Conservation (phyloP, 53 echinoderm and acorn worm species). For the Holothuria leucospilota region DNA sequence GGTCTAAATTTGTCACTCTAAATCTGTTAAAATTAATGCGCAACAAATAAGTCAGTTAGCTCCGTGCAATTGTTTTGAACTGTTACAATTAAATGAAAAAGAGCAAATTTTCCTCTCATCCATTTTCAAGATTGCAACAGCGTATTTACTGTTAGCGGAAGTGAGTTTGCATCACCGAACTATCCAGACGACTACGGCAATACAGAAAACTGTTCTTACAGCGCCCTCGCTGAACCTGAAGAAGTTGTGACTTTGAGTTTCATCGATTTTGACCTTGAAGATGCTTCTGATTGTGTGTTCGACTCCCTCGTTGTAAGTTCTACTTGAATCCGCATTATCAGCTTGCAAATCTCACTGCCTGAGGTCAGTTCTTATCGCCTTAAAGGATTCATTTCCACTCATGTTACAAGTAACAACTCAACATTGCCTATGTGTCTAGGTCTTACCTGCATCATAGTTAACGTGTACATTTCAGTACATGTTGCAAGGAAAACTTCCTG, state of each 20-base stretch:
- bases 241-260: slow-evolving; percentile 11
- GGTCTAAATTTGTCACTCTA: no score
- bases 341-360: background rate
- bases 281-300: background rate
- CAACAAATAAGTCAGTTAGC: no score
- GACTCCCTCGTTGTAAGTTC: slow-evolving; percentile 8
- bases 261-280: slow-evolving; percentile 25
- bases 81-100: no score
- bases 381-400: no score
- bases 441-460: no score
- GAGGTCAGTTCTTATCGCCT: no score
- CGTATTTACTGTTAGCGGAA: slow-evolving; percentile 14
- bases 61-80: no score
- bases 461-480: no score
- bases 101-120: background rate
- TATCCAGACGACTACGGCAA: slow-evolving; percentile 34
- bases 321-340: background rate
- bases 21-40: no score
- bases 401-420: no score
- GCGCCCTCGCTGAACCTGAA: background rate
- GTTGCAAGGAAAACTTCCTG: no score
- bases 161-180: slow-evolving; percentile 22
- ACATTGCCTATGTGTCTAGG: no score
- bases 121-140: slow-evolving; percentile 8
- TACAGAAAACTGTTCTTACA: background rate